Conservation (phyloP, 2,888 invertebrate species). For the Ennomos erosarius region DNA sequence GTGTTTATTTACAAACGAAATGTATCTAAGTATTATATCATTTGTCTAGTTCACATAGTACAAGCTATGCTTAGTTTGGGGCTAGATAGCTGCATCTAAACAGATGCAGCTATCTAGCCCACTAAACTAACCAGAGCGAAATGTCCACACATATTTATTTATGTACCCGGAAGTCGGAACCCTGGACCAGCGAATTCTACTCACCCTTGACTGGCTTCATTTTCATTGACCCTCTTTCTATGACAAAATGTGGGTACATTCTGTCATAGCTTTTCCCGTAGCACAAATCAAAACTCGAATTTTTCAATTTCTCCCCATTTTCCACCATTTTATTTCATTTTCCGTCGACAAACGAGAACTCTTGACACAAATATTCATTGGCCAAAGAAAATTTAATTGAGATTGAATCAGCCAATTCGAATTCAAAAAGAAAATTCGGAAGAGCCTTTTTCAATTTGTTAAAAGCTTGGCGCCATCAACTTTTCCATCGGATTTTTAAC, state of each 20-base stretch:
- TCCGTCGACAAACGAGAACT: slow-evolving; percentile 10
- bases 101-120: no score
- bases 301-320: slow-evolving; percentile 2
- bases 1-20: no score
- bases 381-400: slow-evolving; percentile 56
- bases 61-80: no score
- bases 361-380: slow-evolving; percentile 36
- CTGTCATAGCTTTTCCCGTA: neutral
- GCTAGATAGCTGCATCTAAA: no score
- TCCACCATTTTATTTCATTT: slow-evolving; percentile 12
- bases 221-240: neutral
- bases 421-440: slow-evolving; percentile 57
- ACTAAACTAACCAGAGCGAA: no score
- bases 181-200: no score
- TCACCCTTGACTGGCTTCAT: no score
- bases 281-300: neutral
- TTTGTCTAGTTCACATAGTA: no score
- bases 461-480: slow-evolving; percentile 45
- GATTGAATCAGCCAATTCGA: slow-evolving; percentile 66
- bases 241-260: slow-evolving; percentile 1
- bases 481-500: slow-evolving; percentile 15
- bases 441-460: slow-evolving; percentile 52
- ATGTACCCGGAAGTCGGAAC: no score
- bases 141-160: no score
- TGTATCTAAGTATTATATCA: no score